A percentile compares a stretch with the other conserved stretches of the same genome.
Conservation (phyloP, 2,888 invertebrate genomes). For the Lydus trimaculatus region DNA sequence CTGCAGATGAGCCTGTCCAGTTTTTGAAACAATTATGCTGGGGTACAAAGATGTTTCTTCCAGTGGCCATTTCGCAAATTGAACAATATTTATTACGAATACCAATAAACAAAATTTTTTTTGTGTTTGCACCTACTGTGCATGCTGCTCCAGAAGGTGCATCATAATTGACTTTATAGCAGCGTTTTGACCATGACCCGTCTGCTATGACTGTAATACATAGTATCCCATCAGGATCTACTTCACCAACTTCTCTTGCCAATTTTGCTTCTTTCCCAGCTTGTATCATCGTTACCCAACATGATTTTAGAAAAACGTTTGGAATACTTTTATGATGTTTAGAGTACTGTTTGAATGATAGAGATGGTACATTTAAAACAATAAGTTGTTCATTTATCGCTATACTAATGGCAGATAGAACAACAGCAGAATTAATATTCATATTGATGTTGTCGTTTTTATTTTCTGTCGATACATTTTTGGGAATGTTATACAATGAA, state of each 20-base stretch:
- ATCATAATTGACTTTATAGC: conserved; percentile 37
- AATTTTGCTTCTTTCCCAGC: conserved; percentile 29
- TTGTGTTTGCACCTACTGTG: conserved; percentile 37
- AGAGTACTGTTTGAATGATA: conserved; percentile 13
- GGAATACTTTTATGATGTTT: neutral
- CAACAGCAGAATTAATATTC: too few relatives aligned
- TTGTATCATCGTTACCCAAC: conserved; percentile 21
- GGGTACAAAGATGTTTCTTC: conserved; percentile 23
- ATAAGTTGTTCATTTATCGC: too few relatives aligned
- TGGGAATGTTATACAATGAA: too few relatives aligned
- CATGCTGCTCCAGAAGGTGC: conserved; percentile 46
- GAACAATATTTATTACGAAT: conserved; percentile 49
- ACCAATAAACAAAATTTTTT: conserved; percentile 45
- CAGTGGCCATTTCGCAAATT: conserved; percentile 42
- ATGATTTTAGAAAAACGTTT: conserved; percentile 2
- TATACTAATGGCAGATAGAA: too few relatives aligned
- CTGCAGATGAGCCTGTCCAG: conserved; percentile 46
- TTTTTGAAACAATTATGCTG: conserved; percentile 50
- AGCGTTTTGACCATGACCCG: conserved; percentile 43
- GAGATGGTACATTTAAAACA: neutral
- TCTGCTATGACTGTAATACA: conserved; percentile 44
- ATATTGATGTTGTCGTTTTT: too few relatives aligned
- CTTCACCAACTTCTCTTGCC: conserved; percentile 35
- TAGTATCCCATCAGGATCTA: conserved; percentile 35
- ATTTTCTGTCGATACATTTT: too few relatives aligned